Evolutionary conservation across 2,888 invertebrate genomes (phyloP).

Genomic region (Globia sparganii): DNA sequence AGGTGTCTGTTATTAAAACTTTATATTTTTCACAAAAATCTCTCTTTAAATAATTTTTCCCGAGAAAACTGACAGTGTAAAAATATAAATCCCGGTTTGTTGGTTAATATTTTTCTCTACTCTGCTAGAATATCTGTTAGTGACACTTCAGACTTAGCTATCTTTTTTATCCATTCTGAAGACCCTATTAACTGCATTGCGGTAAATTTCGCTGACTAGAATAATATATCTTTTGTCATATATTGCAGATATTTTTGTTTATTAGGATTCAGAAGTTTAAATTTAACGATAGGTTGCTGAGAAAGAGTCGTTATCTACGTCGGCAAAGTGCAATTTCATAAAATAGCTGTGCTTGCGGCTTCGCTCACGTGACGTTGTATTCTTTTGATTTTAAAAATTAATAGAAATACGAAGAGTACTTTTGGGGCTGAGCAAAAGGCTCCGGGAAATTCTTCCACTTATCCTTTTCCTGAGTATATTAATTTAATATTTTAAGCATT

Average conservation of each 20-base stretch:
- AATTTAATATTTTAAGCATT: neutral
- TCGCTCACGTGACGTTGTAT: neutral
- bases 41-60: neutral
- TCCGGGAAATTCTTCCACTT: neutral
- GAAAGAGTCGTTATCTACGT: neutral
- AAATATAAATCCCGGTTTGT: conserved; percentile 45
- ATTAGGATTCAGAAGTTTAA: neutral
- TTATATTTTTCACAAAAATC: conserved; percentile 11
- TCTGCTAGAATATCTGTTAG: conserved; percentile 38
- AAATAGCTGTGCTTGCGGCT: neutral
- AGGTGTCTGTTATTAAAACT: neutral
- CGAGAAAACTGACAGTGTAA: conserved; percentile 17
- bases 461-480: neutral
- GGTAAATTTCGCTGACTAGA: conserved; percentile 10
- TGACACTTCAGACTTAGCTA: conserved; percentile 43
- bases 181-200: conserved; percentile 45
- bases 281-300: neutral
- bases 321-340: neutral
- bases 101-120: conserved; percentile 36
- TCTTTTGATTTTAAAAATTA: neutral
- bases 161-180: conserved; percentile 32
- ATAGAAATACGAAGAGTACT: neutral
- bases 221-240: neutral
- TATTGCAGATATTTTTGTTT: neutral
- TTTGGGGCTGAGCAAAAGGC: neutral